Base-by-base conservation (phyloP, 2,113 vertebrate genomes). In the Tenrec ecaudatus region DNA sequence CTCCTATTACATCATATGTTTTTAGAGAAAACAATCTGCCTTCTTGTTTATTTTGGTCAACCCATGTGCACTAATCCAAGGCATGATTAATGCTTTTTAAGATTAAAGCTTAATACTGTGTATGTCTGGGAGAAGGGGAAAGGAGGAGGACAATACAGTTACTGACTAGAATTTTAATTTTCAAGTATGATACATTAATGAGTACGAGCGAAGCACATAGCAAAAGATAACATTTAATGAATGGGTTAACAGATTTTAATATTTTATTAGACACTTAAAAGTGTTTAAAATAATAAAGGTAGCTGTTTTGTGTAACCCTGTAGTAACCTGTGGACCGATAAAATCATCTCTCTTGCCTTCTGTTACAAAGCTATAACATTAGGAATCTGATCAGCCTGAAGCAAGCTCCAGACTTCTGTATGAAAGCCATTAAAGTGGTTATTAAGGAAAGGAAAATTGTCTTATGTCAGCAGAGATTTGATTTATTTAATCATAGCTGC, bases 401-500 rank as follows among this genome's bases (percentile, higher is more conserved):
- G 64, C 27, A 75, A 89, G 64, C 43, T 69, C 29, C 23, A 62
- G 71, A 36, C 66, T 83, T 89, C 43, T 92, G 88, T 68, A 66
- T 78, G 66, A 93, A 86, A 62, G 33, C 82, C 75, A 6, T 91
- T 93, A 88, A 88, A 78, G 25, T 68, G 73, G 80, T 82, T 77
- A 57, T 73, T 91, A 93, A 91, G 75, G 60, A 90, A 88, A 47
- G 57, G 31, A 25, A 82, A 86, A 31, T 91, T 43, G 66, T 88
- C 20, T 84, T 82, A n/a, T 68, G 40, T 86, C 86, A 89, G 77
- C 71, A 83, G 71, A 89, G 33, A 62, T 27, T 47, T 92, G 27
- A 88, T 87, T 77, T 90, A 82, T 47, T 92, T 90, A 81, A 71
- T 92, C 36, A 84, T 86, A 89, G 40, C 43, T 82, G 53, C 73